phyloP scores from a whole-genome alignment of 2,888 invertebrate species.

The Macrosiphum euphorbiae region DNA sequence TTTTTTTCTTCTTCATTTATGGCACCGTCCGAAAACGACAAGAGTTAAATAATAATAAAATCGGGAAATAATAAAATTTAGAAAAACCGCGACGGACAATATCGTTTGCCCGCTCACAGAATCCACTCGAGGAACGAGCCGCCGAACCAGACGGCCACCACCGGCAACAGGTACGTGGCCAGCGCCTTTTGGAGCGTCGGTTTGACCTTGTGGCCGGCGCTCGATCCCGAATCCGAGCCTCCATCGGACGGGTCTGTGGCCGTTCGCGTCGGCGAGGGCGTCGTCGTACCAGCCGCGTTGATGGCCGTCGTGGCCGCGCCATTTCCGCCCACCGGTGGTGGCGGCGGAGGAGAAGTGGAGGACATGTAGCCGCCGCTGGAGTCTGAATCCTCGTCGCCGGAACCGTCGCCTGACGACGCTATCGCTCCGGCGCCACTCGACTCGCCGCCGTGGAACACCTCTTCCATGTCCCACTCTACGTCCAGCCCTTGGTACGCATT shows the following conservation, averaged over 20 bases:
- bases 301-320: conserved; percentile 68
- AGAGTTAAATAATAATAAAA: conserved; percentile 3
- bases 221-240: neutral
- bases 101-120: conserved; percentile 67
- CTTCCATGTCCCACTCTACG: conserved; percentile 85
- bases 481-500: conserved; percentile 93
- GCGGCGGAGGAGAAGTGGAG: neutral
- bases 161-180: conserved; percentile 83
- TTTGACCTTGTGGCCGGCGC: conserved; percentile 66
- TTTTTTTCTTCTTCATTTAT: conserved; percentile 20
- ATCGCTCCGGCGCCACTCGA: conserved; percentile 64
- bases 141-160: conserved; percentile 88
- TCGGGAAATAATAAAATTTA: neutral
- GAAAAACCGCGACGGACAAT: neutral
- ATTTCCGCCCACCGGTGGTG: conserved; percentile 67
- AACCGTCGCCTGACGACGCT: conserved; percentile 49
- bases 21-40: conserved; percentile 54
- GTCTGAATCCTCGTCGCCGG: conserved; percentile 56
- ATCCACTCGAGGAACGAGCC: conserved; percentile 85
- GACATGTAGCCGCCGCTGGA: conserved; percentile 59
- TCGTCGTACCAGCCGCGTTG: conserved; percentile 69
- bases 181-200: conserved; percentile 77
- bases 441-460: conserved; percentile 64
- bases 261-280: conserved; percentile 66
- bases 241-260: conserved; percentile 53